A percentile compares a stretch with the other conserved stretches of the same genome.
Evolutionary conservation across 2,797 vertebrate species (phyloP).

Genomic region (Centropyge bicolor): DNA sequence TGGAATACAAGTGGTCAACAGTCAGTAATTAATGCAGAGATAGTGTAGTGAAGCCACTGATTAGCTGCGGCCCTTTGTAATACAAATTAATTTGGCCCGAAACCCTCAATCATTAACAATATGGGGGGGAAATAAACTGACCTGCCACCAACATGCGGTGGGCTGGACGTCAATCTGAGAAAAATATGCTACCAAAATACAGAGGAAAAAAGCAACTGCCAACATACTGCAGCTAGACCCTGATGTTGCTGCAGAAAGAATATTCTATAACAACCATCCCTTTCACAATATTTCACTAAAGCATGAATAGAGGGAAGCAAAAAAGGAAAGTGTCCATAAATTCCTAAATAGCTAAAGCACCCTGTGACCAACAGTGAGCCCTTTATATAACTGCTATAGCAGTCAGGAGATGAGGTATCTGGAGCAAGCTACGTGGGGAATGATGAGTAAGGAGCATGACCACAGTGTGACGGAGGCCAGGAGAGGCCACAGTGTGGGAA

Average conservation of each 20-base stretch:
- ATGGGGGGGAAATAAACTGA: background rate
- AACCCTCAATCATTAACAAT: background rate
- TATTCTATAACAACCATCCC: background rate
- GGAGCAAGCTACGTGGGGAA: constrained; percentile 41
- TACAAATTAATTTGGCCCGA: constrained; percentile 10
- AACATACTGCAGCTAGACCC: background rate
- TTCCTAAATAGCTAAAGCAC: constrained; percentile 47
- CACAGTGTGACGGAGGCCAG: constrained; percentile 52
- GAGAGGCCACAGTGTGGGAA: constrained; percentile 54
- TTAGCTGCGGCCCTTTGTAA: constrained; percentile 25
- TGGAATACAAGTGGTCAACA: background rate
- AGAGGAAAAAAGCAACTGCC: background rate
- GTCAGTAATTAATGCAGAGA: constrained; percentile 15
- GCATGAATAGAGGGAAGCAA: background rate
- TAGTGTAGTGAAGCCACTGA: background rate
- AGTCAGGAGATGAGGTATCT: constrained; percentile 59
- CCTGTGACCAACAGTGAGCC: constrained; percentile 58
- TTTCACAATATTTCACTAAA: background rate
- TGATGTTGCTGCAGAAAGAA: background rate
- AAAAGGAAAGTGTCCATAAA: constrained; percentile 20
- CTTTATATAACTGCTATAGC: constrained; percentile 49
- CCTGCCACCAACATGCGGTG: background rate
- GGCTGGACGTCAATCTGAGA: background rate
- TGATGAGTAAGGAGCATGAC: constrained; percentile 67
- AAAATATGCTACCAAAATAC: background rate